Conservation (phyloP, 2,797 vertebrate species). For the Macroramphosus scolopax region DNA sequence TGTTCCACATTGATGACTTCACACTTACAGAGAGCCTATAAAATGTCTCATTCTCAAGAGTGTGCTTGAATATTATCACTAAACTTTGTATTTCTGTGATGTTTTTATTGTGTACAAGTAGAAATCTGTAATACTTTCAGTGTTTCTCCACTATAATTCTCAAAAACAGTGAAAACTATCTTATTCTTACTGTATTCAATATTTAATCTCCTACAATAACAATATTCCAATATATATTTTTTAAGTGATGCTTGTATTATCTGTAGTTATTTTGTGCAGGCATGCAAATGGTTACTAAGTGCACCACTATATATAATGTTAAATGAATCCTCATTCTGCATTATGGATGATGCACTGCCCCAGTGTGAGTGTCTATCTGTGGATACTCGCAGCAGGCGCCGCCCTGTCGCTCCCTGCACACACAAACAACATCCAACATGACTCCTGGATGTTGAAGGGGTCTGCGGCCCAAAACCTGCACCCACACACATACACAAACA, state of each 20-base stretch:
- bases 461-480: conserved; percentile 54
- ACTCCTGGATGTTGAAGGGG: conserved; percentile 20
- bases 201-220: too few relatives aligned
- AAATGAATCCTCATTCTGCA: too few relatives aligned
- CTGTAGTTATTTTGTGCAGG: not conserved
- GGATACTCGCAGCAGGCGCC: conserved; percentile 26
- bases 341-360: too few relatives aligned
- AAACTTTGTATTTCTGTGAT: too few relatives aligned
- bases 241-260: too few relatives aligned
- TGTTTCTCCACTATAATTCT: too few relatives aligned
- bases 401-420: conserved; percentile 24
- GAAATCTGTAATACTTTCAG: too few relatives aligned
- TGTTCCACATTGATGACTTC: not conserved
- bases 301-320: not conserved
- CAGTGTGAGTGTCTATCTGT: not conserved
- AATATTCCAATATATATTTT: too few relatives aligned
- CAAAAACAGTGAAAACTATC: too few relatives aligned
- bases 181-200: too few relatives aligned
- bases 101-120: too few relatives aligned
- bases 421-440: conserved; percentile 3
- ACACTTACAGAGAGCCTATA: not conserved
- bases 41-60: not conserved
- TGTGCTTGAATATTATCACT: too few relatives aligned
- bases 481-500: not conserved
- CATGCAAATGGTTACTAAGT: conserved; percentile 16